Evolutionary conservation across 2,888 invertebrate genomes (phyloP).

Genomic region (Lampropteryx suffumata): DNA sequence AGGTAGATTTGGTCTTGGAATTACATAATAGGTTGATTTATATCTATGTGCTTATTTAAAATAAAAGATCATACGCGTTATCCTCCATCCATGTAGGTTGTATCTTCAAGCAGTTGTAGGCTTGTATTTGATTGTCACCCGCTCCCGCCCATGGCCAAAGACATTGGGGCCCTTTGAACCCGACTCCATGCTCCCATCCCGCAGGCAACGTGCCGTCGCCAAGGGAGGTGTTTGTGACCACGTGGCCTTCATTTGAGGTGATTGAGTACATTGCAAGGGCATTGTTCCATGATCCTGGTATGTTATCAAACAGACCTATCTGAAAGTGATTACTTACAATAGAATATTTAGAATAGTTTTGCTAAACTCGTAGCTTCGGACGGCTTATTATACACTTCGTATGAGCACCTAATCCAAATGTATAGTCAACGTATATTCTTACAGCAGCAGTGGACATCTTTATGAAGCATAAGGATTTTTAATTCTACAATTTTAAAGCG

Average conservation of each 20-base stretch:
- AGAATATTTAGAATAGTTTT: too few relatives aligned
- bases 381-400: too few relatives aligned
- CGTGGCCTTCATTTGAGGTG: conserved; percentile 65
- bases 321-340: conserved; percentile 37
- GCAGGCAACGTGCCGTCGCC: conserved; percentile 82
- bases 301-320: conserved; percentile 68
- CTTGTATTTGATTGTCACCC: conserved; percentile 81
- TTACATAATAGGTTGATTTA: too few relatives aligned
- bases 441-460: too few relatives aligned
- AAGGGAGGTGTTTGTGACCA: conserved; percentile 79
- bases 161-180: conserved; percentile 77
- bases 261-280: conserved; percentile 60
- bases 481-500: too few relatives aligned
- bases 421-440: too few relatives aligned
- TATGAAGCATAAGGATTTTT: too few relatives aligned
- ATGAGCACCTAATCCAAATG: too few relatives aligned
- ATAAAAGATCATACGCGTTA: conserved; percentile 55
- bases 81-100: conserved; percentile 94
- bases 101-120: conserved; percentile 88
- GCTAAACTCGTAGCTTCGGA: too few relatives aligned
- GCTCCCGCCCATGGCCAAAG: conserved; percentile 88
- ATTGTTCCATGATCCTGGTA: conserved; percentile 67
- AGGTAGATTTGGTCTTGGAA: too few relatives aligned
- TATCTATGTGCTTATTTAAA: too few relatives aligned
- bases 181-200: conserved; percentile 79